Evolutionary conservation across 2,888 invertebrate genomes (phyloP).

Genomic region (Drosophila acutilabella): DNA sequence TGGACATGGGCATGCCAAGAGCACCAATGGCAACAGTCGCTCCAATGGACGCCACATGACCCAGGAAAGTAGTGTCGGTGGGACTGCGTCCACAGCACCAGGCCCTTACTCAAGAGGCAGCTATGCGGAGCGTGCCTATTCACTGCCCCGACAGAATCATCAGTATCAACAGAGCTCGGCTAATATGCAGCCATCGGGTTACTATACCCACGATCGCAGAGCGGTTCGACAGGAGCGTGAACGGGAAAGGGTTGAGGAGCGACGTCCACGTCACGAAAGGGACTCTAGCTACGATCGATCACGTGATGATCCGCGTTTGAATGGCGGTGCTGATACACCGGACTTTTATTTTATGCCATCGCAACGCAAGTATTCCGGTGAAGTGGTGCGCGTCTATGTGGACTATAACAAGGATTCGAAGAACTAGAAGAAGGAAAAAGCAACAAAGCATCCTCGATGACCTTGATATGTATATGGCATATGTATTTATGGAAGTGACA

Average conservation of each 20-base stretch:
- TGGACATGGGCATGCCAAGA: conserved; percentile 53
- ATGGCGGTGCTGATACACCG: conserved; percentile 86
- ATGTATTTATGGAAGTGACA: conserved; percentile 18
- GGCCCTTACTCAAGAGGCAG: conserved; percentile 77
- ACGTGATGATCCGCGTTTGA: conserved; percentile 82
- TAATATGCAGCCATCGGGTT: conserved; percentile 85
- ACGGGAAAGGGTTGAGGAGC: conserved; percentile 61
- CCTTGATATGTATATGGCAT: neutral
- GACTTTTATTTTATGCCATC: conserved; percentile 98
- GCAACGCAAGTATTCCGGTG: conserved; percentile 96
- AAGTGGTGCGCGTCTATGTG: conserved; percentile 93
- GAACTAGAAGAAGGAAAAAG: conserved; percentile 77
- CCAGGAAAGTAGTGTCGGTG: conserved; percentile 65
- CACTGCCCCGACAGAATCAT: conserved; percentile 88
- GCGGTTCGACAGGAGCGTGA: conserved; percentile 80
- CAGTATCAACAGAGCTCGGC: conserved; percentile 82
- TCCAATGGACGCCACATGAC: conserved; percentile 58
- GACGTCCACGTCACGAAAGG: conserved; percentile 80
- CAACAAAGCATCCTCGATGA: conserved; percentile 3
- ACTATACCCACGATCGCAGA: conserved; percentile 87
- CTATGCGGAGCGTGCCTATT: conserved; percentile 89
- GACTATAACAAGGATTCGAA: conserved; percentile 91
- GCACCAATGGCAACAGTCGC: conserved; percentile 57
- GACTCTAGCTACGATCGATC: conserved; percentile 81
- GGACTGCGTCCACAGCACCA: conserved; percentile 18